Percentiles rank a stretch among this genome's conserved stretches.
These are phyloP conservation scores for Mactromeris polynyma DNA, from an alignment of 2,888 invertebrate genomes.

Conservation along the genomic window DNA sequence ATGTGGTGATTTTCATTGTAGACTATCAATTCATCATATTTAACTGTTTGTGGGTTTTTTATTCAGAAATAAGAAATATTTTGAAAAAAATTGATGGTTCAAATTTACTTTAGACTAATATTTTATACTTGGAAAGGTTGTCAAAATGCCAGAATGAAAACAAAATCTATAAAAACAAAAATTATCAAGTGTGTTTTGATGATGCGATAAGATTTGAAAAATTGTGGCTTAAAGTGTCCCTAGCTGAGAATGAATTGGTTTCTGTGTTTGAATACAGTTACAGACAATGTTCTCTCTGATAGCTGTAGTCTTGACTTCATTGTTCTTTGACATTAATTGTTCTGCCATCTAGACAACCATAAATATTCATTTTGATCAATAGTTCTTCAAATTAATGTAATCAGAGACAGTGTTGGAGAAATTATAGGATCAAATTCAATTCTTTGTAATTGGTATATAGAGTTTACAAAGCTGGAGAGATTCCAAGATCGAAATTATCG, in stretches of 20 bases:
- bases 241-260: not conserved
- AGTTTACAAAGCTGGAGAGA: not conserved
- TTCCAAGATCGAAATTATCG: constrained; percentile 5
- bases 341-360: not conserved
- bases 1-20: not conserved
- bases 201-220: not conserved
- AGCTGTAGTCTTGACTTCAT: not conserved
- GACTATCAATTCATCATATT: not conserved
- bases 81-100: no score
- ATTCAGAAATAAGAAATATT: no score
- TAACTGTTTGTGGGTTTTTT: no score
- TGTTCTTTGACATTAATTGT: constrained; percentile 15
- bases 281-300: not conserved
- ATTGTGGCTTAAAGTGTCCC: not conserved
- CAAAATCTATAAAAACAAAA: not conserved
- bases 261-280: not conserved
- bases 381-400: constrained; percentile 4
- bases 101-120: no score
- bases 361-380: not conserved
- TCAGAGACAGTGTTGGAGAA: not conserved
- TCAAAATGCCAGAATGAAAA: not conserved
- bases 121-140: not conserved
- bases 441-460: not conserved
- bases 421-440: constrained; percentile 1
- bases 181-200: not conserved